Percentiles rank a stretch among this genome's conserved stretches.
Conservation (phyloP, 2,888 invertebrate genomes). For the Heteromyza rotundicornis region DNA sequence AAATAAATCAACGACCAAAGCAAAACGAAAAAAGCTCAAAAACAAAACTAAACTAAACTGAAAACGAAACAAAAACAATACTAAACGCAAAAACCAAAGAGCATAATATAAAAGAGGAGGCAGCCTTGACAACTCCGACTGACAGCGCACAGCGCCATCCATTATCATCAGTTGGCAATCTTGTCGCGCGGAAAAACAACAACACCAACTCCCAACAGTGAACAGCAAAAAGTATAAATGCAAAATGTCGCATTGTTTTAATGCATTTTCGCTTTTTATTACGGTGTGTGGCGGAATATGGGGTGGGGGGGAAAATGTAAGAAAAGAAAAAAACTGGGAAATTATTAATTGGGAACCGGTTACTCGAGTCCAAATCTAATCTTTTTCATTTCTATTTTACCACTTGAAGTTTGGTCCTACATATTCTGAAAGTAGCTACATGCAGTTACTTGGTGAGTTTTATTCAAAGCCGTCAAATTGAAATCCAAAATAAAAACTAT, state of each 20-base stretch:
- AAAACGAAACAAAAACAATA: slow-evolving; percentile 28
- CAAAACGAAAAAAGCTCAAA: slow-evolving; percentile 30
- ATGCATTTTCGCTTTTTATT: slow-evolving; percentile 40
- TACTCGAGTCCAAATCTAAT: too few relatives aligned
- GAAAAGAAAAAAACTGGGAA: too few relatives aligned
- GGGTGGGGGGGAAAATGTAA: neutral
- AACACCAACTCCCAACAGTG: slow-evolving; percentile 23
- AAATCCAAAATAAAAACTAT: too few relatives aligned
- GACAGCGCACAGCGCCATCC: slow-evolving; percentile 48
- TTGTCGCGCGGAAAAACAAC: slow-evolving; percentile 41
- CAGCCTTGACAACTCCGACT: slow-evolving; percentile 50
- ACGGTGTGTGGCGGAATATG: neutral
- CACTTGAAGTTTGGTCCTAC: too few relatives aligned
- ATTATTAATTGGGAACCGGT: too few relatives aligned
- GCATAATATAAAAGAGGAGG: slow-evolving; percentile 2
- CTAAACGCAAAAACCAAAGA: slow-evolving; percentile 1
- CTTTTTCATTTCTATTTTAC: too few relatives aligned
- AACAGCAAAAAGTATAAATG: neutral
- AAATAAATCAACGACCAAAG: slow-evolving; percentile 35
- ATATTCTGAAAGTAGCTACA: too few relatives aligned
- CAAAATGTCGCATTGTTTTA: slow-evolving; percentile 53
- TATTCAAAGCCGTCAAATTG: too few relatives aligned
- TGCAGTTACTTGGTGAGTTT: too few relatives aligned
- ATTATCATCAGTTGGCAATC: slow-evolving; percentile 55
- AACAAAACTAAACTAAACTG: slow-evolving; percentile 37